Evolutionary conservation across 1,140 invertebrate species (phyloP).

Genomic region (Zaprionus kolodkinae): DNA sequence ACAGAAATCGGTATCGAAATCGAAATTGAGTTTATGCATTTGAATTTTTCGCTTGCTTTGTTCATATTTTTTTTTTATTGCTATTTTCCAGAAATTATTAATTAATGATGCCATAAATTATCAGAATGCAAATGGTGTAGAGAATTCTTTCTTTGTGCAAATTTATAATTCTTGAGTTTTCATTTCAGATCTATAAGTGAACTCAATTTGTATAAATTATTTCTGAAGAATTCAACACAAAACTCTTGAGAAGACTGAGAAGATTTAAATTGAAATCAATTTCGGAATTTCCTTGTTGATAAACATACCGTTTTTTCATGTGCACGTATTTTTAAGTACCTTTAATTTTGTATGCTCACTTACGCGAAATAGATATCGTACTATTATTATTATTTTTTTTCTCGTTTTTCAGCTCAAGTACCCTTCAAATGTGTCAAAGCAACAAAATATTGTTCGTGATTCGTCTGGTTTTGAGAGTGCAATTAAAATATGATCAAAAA

Average conservation of each 20-base stretch:
- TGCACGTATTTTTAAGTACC: slow-evolving; percentile 6
- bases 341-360: slow-evolving; percentile 19
- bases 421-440: slow-evolving; percentile 53
- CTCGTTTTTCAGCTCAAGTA: slow-evolving; percentile 10
- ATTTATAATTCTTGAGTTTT: neutral
- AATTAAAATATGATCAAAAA: slow-evolving; percentile 55
- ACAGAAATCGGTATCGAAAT: slow-evolving; percentile 19
- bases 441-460: slow-evolving; percentile 44
- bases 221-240: neutral
- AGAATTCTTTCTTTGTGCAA: slow-evolving; percentile 15
- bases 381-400: slow-evolving; percentile 1
- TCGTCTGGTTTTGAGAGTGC: slow-evolving; percentile 47
- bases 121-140: slow-evolving; percentile 13
- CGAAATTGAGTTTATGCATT: slow-evolving; percentile 42
- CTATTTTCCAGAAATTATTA: slow-evolving; percentile 25
- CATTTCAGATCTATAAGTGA: neutral
- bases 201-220: no score
- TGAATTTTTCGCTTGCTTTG: slow-evolving; percentile 34
- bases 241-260: neutral
- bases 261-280: neutral
- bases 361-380: neutral
- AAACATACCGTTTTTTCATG: slow-evolving; percentile 2
- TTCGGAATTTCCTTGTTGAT: slow-evolving; percentile 2
- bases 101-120: slow-evolving; percentile 29
- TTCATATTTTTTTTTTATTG: slow-evolving; percentile 22